These are phyloP conservation scores for Platerodrilus igneus DNA, from an alignment of 2,888 invertebrate species.

Conservation along the genomic window DNA sequence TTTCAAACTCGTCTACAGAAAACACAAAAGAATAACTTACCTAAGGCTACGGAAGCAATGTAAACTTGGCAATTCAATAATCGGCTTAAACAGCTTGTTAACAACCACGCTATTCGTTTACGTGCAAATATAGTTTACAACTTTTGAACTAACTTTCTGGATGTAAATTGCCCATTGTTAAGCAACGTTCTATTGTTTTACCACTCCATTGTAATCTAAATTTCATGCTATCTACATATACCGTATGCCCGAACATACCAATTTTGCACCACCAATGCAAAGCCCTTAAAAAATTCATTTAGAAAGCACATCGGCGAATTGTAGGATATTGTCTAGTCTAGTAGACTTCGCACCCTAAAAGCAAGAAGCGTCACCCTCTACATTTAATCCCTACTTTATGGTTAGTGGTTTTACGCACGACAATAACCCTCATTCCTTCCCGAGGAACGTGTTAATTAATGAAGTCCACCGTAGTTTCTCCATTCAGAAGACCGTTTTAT, in stretches of 20 bases:
- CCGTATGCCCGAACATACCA: slow-evolving; percentile 9
- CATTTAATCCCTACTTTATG: slow-evolving; percentile 23
- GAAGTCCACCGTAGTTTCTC: slow-evolving; percentile 25
- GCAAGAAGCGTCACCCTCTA: slow-evolving; percentile 14
- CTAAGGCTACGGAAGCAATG: too few species aligned
- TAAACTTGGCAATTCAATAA: slow-evolving; percentile 6
- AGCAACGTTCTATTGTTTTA: slow-evolving; percentile 3
- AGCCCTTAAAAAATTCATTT: slow-evolving; percentile 6
- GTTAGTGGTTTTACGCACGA: slow-evolving; percentile 24
- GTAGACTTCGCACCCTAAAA: slow-evolving; percentile 17
- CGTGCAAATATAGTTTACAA: slow-evolving; percentile 3
- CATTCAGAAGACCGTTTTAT: slow-evolving; percentile 26
- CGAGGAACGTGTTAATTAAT: slow-evolving; percentile 31
- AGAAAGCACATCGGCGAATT: slow-evolving; percentile 1
- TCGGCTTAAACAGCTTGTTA: slow-evolving; percentile 2
- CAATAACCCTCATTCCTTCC: slow-evolving; percentile 24
- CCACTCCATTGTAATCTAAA: slow-evolving; percentile 6
- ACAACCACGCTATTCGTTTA: slow-evolving; percentile 2
- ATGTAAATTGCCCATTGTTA: slow-evolving; percentile 3
- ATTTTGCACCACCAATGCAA: slow-evolving; percentile 3
- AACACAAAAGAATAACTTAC: too few species aligned
- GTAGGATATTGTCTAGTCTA: slow-evolving; percentile 13
- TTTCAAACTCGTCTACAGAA: too few species aligned
- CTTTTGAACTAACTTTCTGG: slow-evolving; percentile 3
- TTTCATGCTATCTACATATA: slow-evolving; percentile 6